These are phyloP conservation scores for Momotus momota DNA, from an alignment of 2,797 vertebrate species.

Conservation along the genomic window DNA sequence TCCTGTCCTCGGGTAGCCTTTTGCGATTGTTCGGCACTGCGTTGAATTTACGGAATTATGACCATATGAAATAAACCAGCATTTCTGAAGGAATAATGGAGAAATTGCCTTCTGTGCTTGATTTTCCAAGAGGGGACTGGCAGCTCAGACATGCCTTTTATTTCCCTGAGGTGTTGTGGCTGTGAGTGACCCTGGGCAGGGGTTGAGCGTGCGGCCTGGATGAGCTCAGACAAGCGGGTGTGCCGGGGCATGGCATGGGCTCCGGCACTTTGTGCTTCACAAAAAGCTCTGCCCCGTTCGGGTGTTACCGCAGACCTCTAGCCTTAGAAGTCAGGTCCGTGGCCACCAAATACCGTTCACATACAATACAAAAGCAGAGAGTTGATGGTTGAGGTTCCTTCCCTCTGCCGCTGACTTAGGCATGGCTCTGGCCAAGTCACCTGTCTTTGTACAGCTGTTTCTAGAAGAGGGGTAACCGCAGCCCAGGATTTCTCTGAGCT, in stretches of 20 bases:
- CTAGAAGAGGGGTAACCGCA: background rate
- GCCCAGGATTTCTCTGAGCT: background rate
- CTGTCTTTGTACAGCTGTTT: background rate
- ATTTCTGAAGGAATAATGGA: slow-evolving; percentile 20
- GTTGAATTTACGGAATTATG: background rate
- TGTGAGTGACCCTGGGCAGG: background rate
- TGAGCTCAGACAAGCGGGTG: background rate
- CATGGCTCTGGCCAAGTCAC: background rate
- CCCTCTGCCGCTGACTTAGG: background rate
- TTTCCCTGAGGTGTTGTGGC: background rate
- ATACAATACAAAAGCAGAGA: background rate
- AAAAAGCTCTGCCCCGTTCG: rapidly evolving
- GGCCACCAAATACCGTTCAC: background rate
- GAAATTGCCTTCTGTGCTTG: slow-evolving; percentile 6
- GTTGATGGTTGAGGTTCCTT: background rate
- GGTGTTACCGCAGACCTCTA: background rate
- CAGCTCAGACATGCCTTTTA: background rate
- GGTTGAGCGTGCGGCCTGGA: background rate
- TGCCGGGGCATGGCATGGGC: background rate
- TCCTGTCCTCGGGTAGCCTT: slow-evolving; percentile 26
- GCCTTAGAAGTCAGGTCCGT: background rate
- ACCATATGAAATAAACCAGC: background rate
- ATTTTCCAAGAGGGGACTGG: background rate
- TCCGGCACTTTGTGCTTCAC: rapidly evolving
- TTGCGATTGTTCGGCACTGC: background rate